Evolutionary conservation across 2,113 vertebrate genomes (phyloP).

Genomic region (Xerus inauris): DNA sequence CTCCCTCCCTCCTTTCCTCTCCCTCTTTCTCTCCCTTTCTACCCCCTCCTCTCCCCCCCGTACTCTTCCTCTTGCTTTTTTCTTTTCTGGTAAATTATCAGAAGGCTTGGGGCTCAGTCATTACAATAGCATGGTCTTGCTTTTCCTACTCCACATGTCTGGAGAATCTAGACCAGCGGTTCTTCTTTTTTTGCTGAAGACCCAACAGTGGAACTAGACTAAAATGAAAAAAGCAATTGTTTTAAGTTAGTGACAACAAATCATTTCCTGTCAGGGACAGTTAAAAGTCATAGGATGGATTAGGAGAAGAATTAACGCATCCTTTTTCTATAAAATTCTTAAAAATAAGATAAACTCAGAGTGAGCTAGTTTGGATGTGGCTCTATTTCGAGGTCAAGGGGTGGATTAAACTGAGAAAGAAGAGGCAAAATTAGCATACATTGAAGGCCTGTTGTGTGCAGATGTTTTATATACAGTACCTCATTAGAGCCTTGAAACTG

Average conservation of each 20-base stretch:
- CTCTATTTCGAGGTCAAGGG: not conserved
- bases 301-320: not conserved
- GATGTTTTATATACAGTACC: not conserved
- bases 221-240: not conserved
- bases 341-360: not conserved
- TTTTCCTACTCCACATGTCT: not conserved
- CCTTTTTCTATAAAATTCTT: not conserved
- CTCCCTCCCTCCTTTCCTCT: too few relatives aligned
- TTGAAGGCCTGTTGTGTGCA: not conserved
- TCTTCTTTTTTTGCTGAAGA: not conserved
- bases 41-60: too few relatives aligned
- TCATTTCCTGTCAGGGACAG: not conserved
- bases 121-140: not conserved
- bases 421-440: not conserved
- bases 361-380: not conserved
- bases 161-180: not conserved
- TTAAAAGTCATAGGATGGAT: not conserved
- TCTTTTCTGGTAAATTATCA: not conserved
- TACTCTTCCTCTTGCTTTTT: not conserved
- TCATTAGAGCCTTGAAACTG: not conserved
- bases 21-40: not conserved
- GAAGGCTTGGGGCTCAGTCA: not conserved
- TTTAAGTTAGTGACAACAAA: conserved; percentile 13
- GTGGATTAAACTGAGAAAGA: not conserved
- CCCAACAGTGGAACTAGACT: not conserved